phyloP scores from a whole-genome alignment of 2,797 vertebrate species.

The Champsocephalus gunnari region DNA sequence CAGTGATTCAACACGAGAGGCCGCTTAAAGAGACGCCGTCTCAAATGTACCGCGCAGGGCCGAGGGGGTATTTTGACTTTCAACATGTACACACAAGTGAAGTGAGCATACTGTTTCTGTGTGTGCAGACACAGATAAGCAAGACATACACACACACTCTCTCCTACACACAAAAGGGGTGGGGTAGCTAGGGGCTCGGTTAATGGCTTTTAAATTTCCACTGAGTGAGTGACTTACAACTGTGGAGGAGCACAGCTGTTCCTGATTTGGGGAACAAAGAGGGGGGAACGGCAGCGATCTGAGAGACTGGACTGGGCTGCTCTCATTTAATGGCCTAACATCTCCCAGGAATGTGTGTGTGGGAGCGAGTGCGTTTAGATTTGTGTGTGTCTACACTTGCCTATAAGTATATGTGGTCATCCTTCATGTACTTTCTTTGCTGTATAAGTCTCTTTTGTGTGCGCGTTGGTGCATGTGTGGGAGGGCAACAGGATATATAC shows the following conservation, averaged over 20 bases:
- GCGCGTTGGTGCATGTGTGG: conserved; percentile 32
- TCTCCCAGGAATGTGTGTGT: conserved; percentile 75
- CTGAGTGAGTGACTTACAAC: conserved; percentile 85
- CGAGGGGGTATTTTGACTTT: conserved; percentile 44
- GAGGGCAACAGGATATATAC: conserved; percentile 72
- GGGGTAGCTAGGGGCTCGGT: conserved; percentile 75
- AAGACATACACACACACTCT: conserved; percentile 45
- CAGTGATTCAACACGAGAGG: conserved; percentile 33
- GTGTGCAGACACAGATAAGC: conserved; percentile 59
- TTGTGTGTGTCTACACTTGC: conserved; percentile 43
- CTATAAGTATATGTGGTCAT: conserved; percentile 64
- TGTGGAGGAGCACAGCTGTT: conserved; percentile 86
- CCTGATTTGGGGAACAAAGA: conserved; percentile 84
- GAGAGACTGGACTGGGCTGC: conserved; percentile 78
- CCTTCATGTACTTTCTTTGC: conserved; percentile 55
- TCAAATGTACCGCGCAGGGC: conserved; percentile 18
- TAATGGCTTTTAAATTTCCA: conserved; percentile 86
- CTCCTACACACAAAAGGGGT: conserved; percentile 58
- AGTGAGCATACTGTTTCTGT: conserved; percentile 40
- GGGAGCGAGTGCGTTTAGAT: conserved; percentile 9
- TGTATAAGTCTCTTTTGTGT: conserved; percentile 42
- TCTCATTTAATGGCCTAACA: conserved; percentile 78
- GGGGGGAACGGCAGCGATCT: conserved; percentile 77
- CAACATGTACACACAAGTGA: conserved; percentile 40
- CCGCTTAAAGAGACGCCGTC: conserved; percentile 33